Evolutionary conservation across 2,113 vertebrate genomes (phyloP).

Genomic region (Willisornis vidua): DNA sequence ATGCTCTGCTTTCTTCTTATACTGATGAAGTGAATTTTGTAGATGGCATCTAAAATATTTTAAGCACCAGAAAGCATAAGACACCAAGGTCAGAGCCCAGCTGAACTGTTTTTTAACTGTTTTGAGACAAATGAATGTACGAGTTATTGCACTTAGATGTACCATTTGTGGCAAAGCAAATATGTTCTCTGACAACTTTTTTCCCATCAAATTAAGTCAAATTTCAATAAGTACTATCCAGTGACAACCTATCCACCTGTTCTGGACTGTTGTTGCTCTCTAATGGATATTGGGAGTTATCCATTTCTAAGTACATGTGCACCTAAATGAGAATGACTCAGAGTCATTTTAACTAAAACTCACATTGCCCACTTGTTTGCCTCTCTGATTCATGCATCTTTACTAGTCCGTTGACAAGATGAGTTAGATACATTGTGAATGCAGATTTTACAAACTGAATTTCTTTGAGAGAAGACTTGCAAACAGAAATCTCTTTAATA

Average conservation of each 20-base stretch:
- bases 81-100: neutral
- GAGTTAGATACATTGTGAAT: neutral
- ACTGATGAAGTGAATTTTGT: neutral
- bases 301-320: neutral
- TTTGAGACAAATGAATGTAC: neutral
- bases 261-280: neutral
- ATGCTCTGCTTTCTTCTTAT: neutral
- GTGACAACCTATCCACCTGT: neutral
- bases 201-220: neutral
- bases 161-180: neutral
- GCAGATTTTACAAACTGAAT: neutral
- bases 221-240: neutral
- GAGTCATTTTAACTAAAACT: slow-evolving; percentile 60
- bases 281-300: slow-evolving; percentile 41
- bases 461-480: neutral
- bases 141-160: neutral
- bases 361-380: neutral
- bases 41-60: neutral
- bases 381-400: neutral
- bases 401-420: neutral
- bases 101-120: neutral
- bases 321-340: slow-evolving; percentile 43
- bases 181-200: neutral
- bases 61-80: neutral
- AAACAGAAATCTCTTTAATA: neutral